Conservation (phyloP, 2,888 invertebrate genomes). For the Blera fallax region DNA sequence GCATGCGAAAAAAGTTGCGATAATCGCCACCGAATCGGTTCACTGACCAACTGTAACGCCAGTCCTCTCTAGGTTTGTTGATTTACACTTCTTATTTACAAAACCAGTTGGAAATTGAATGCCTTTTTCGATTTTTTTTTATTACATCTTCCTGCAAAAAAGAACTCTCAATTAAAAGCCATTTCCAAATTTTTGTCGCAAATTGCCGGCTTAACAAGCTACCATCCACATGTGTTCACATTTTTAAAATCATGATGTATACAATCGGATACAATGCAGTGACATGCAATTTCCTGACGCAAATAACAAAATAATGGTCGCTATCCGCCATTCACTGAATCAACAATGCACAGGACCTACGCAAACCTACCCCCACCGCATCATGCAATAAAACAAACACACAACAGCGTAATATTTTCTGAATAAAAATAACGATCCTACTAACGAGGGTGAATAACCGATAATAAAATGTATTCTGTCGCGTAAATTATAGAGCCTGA, state of each 20-base stretch:
- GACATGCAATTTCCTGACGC: constrained; percentile 62
- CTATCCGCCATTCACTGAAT: constrained; percentile 23
- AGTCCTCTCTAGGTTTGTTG: too few relatives aligned
- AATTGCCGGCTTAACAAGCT: background rate
- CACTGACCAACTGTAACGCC: too few relatives aligned
- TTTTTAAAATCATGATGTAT: constrained; percentile 17
- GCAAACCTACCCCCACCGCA: background rate
- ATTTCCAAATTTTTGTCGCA: background rate
- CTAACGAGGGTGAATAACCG: constrained; percentile 47
- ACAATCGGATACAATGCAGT: constrained; percentile 43
- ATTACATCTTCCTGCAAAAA: background rate
- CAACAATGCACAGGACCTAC: background rate
- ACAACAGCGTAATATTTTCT: constrained; percentile 19
- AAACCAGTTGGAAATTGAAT: too few relatives aligned
- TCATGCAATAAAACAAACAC: constrained; percentile 10
- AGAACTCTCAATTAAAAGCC: background rate
- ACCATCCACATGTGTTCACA: background rate
- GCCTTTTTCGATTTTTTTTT: background rate
- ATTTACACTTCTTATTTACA: too few relatives aligned
- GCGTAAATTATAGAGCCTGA: constrained; percentile 12
- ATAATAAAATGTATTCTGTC: constrained; percentile 38
- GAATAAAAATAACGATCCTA: constrained; percentile 27
- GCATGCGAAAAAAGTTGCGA: too few relatives aligned
- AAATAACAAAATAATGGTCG: constrained; percentile 57
- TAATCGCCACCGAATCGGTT: too few relatives aligned